These are phyloP conservation scores for Todus mexicanus DNA, from an alignment of 2,797 vertebrate species.

Conservation along the genomic window DNA sequence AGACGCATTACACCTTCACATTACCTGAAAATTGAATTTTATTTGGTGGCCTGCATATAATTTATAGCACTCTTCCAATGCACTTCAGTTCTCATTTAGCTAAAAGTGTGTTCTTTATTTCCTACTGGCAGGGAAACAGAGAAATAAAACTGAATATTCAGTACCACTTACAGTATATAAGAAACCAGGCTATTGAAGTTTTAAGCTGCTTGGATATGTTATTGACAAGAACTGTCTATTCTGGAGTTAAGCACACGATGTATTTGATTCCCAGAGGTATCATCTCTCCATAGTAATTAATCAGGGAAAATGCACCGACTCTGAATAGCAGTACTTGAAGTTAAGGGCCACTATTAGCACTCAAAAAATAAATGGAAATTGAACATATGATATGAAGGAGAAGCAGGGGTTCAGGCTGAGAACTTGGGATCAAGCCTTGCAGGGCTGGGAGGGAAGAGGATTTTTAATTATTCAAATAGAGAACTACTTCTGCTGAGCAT, in stretches of 20 bases:
- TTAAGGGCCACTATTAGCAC: neutral
- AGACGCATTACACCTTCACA: conserved; percentile 57
- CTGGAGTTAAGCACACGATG: neutral
- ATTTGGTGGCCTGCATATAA: conserved; percentile 72
- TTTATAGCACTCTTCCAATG: conserved; percentile 67
- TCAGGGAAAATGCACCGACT: neutral
- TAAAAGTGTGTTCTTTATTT: conserved; percentile 68
- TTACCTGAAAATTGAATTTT: conserved; percentile 79
- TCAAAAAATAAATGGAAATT: neutral
- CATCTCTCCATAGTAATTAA: conserved; percentile 27
- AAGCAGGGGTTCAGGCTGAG: neutral
- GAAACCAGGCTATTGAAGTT: conserved; percentile 9
- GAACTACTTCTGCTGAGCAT: neutral
- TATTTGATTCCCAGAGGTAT: conserved; percentile 16
- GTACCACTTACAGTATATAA: neutral
- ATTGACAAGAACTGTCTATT: conserved; percentile 19
- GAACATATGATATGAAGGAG: neutral
- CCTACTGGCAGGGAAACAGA: conserved; percentile 53
- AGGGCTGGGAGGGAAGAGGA: neutral
- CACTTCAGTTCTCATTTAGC: conserved; percentile 71
- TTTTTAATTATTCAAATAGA: neutral
- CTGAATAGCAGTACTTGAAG: conserved; percentile 15
- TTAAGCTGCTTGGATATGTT: neutral
- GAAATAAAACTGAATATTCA: conserved; percentile 41
- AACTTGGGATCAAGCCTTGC: neutral